Evolutionary conservation across 2,888 invertebrate species (phyloP).

Genomic region (Unio pictorum): DNA sequence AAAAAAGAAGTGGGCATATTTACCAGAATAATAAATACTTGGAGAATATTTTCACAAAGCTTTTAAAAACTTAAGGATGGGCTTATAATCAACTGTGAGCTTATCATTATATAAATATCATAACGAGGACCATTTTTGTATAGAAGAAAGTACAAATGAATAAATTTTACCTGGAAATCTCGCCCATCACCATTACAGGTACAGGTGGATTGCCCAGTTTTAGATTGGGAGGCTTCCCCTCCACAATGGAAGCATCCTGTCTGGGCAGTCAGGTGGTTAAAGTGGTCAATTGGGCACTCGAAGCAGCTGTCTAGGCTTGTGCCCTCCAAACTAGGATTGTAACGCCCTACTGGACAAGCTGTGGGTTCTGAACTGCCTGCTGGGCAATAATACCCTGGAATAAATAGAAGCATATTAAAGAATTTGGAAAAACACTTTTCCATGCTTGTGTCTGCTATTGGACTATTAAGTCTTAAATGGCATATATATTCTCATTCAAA

Average conservation of each 20-base stretch:
- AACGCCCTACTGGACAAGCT: conserved; percentile 62
- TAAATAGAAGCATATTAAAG: background rate
- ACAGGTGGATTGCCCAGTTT: conserved; percentile 55
- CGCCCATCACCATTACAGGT: conserved; percentile 62
- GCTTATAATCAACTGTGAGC: no score
- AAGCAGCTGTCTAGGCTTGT: conserved; percentile 50
- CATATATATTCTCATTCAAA: no score
- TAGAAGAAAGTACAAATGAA: background rate
- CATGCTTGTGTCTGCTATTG: no score
- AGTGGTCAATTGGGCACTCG: conserved; percentile 57
- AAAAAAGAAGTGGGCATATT: no score
- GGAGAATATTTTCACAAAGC: no score
- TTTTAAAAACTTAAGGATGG: no score
- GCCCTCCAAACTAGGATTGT: conserved; percentile 38
- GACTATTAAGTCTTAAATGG: no score
- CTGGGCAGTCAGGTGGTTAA: conserved; percentile 61
- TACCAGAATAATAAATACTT: no score
- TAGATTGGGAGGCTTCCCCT: conserved; percentile 54
- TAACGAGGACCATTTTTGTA: background rate
- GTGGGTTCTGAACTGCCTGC: conserved; percentile 50
- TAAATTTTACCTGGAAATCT: conserved; percentile 64
- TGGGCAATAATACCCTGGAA: conserved; percentile 67
- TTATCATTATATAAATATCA: background rate
- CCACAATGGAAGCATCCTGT: conserved; percentile 63
- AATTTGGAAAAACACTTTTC: no score